phyloP scores from a whole-genome alignment of 2,888 invertebrate genomes.

The Tipula confusa region DNA sequence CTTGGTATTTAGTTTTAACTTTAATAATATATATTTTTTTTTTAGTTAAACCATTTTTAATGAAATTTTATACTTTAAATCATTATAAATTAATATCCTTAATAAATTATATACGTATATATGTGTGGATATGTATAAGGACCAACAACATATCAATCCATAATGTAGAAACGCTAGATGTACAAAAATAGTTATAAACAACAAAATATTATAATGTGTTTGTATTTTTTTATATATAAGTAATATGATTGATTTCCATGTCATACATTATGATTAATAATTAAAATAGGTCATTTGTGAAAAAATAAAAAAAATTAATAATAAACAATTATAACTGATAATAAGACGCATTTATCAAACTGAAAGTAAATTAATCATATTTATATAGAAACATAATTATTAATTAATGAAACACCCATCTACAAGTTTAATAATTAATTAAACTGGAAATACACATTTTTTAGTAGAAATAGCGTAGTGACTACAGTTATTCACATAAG shows the following conservation, averaged over 20 bases:
- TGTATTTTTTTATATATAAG: background rate
- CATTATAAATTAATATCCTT: background rate
- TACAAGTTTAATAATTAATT: background rate
- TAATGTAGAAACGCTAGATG: background rate
- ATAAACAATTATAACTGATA: background rate
- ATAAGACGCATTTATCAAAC: background rate
- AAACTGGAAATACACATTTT: background rate
- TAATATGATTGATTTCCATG: background rate
- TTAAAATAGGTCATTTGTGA: background rate
- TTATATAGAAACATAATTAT: background rate
- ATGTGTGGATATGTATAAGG: too few species aligned
- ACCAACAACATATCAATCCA: background rate
- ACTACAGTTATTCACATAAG: too few species aligned
- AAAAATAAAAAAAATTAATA: background rate
- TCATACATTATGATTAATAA: background rate
- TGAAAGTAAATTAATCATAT: background rate
- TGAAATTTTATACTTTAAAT: background rate
- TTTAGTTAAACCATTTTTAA: slow-evolving; percentile 12
- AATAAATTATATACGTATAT: background rate
- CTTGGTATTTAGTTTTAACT: background rate
- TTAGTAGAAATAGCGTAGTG: too few species aligned
- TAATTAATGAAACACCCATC: background rate
- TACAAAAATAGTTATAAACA: background rate
- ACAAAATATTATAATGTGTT: background rate
- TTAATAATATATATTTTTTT: too few species aligned